Evolutionary conservation across 2,888 invertebrate genomes (phyloP).

Genomic region (Dynastes tityus): DNA sequence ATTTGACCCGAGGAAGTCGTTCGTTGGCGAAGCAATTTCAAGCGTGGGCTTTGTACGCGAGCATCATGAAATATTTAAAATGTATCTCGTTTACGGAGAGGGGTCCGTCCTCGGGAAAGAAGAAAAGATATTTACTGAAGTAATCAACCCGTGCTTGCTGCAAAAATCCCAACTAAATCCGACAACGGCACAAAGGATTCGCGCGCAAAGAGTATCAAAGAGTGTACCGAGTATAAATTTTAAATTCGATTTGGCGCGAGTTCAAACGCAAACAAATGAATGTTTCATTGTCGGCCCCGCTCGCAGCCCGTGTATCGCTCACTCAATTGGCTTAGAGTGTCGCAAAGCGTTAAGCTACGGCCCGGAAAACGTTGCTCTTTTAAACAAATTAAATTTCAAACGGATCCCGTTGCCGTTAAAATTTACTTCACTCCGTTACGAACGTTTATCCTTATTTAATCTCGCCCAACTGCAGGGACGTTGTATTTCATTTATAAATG

Average conservation of each 20-base stretch:
- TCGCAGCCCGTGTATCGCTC: slow-evolving; percentile 56
- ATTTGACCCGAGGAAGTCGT: slow-evolving; percentile 34
- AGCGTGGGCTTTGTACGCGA: slow-evolving; percentile 14
- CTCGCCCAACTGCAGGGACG: slow-evolving; percentile 2
- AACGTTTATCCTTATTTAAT: slow-evolving; percentile 37
- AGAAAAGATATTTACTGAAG: slow-evolving; percentile 67
- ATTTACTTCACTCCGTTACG: slow-evolving; percentile 32
- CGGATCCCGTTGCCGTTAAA: slow-evolving; percentile 43
- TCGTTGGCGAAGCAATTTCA: slow-evolving; percentile 34
- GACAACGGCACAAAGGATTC: slow-evolving; percentile 65
- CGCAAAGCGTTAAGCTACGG: slow-evolving; percentile 58
- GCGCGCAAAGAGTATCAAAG: slow-evolving; percentile 64
- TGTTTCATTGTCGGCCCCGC: slow-evolving; percentile 64
- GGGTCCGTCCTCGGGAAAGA: slow-evolving; percentile 54
- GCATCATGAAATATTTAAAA: slow-evolving; percentile 45
- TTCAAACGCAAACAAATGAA: slow-evolving; percentile 68
- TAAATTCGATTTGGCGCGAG: slow-evolving; percentile 69
- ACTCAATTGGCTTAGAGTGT: slow-evolving; percentile 69
- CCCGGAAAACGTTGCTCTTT: slow-evolving; percentile 55
- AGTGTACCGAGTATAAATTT: slow-evolving; percentile 67
- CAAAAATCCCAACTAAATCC: slow-evolving; percentile 68
- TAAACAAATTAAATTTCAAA: slow-evolving; percentile 57
- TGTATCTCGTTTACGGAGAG: slow-evolving; percentile 51
- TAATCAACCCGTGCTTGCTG: slow-evolving; percentile 66
- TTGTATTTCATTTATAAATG: slow-evolving; percentile 1